A percentile compares a stretch with the other conserved stretches of the same genome.
These are phyloP conservation scores for Orbicella faveolata DNA, from an alignment of 64 coral and sea anemone genomes.

Conservation along the genomic window DNA sequence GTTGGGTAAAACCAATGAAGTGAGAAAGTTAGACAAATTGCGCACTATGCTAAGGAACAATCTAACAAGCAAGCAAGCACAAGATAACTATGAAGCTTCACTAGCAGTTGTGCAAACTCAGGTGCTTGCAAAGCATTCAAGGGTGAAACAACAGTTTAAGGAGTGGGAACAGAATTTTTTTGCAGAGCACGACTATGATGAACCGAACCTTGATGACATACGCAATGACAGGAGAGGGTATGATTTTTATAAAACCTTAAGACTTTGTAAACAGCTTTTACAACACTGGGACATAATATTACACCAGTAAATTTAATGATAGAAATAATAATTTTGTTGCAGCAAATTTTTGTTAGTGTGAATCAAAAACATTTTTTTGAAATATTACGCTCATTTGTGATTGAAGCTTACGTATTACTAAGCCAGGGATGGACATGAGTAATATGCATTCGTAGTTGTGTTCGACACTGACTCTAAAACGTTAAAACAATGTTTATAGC, in stretches of 20 bases:
- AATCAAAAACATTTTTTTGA: too few species aligned
- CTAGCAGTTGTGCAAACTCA: constrained; percentile 40
- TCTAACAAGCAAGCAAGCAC: constrained; percentile 5
- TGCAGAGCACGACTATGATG: constrained; percentile 31
- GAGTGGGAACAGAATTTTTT: constrained; percentile 43
- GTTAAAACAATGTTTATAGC: too few species aligned
- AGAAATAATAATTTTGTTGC: too few species aligned
- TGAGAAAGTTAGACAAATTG: constrained; percentile 26
- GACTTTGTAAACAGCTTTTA: constrained; percentile 23
- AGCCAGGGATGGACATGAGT: too few species aligned
- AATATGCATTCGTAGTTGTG: too few species aligned
- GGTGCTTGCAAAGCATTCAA: constrained; percentile 55
- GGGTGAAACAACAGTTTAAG: constrained; percentile 21
- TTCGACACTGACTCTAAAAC: too few species aligned
- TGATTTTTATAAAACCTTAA: constrained; percentile 23
- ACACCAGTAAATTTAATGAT: background rate
- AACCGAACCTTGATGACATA: constrained; percentile 34
- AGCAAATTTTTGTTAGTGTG: too few species aligned
- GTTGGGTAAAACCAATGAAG: constrained; percentile 37
- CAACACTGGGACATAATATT: constrained; percentile 31
- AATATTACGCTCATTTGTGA: too few species aligned
- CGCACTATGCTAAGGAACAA: background rate
- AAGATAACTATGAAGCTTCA: constrained; percentile 22
- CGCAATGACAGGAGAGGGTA: constrained; percentile 19
- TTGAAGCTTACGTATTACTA: too few species aligned